phyloP scores from a whole-genome alignment of 2,888 invertebrate genomes.

The Lasioglossum pauxillum region DNA sequence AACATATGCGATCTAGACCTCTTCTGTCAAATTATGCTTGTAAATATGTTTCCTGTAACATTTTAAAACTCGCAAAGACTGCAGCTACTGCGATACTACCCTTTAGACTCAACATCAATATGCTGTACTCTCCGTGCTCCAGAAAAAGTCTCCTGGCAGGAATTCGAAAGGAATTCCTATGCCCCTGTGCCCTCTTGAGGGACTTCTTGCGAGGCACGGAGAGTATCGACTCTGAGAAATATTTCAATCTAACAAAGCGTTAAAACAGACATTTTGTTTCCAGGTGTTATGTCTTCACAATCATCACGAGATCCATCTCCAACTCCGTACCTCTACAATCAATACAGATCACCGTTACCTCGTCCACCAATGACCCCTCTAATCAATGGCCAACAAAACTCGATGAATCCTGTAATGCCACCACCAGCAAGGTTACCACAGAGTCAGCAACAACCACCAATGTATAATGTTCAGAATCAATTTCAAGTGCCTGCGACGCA shows the following conservation, averaged over 20 bases:
- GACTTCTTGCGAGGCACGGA: no score
- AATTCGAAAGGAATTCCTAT: no score
- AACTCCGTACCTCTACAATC: constrained; percentile 79
- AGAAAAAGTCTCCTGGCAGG: no score
- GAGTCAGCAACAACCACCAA: constrained; percentile 33
- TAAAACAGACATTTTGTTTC: background rate
- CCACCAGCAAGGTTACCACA: constrained; percentile 35
- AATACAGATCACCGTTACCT: constrained; percentile 75
- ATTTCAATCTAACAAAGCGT: background rate
- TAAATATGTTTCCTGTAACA: background rate
- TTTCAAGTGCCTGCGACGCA: constrained; percentile 31
- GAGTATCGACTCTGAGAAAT: background rate
- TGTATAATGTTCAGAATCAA: constrained; percentile 40
- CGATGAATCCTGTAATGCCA: constrained; percentile 33
- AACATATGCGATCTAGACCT: background rate
- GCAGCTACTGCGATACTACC: background rate
- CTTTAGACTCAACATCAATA: background rate
- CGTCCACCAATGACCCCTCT: constrained; percentile 76
- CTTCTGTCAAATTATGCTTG: background rate
- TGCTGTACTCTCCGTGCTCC: no score
- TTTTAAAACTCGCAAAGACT: background rate
- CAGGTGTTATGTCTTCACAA: constrained; percentile 83
- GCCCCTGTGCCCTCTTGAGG: no score
- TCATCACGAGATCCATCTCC: constrained; percentile 85
- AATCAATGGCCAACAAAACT: constrained; percentile 75